Conservation (phyloP, 2,888 invertebrate species). For the Macroteleia sp. region DNA sequence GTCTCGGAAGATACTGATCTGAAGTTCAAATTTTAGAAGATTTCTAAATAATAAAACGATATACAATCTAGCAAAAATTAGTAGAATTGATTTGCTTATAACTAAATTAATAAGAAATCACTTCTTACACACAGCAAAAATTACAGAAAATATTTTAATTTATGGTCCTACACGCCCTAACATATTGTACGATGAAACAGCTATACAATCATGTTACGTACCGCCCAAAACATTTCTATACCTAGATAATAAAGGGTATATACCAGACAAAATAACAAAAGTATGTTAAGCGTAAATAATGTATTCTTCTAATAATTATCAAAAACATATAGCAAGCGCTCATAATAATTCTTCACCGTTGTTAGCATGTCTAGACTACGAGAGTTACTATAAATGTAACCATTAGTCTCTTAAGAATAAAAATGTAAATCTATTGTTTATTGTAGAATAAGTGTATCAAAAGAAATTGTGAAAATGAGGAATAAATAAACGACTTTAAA, state of each 20-base stretch:
- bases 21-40: not conserved
- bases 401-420: too few relatives aligned
- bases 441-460: too few relatives aligned
- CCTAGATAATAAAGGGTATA: slow-evolving; percentile 24
- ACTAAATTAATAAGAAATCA: slow-evolving; percentile 38
- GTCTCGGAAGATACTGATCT: slow-evolving; percentile 1
- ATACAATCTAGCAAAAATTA: not conserved
- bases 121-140: slow-evolving; percentile 9
- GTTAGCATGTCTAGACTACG: too few relatives aligned
- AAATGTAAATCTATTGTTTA: too few relatives aligned
- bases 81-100: not conserved
- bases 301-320: too few relatives aligned
- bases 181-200: slow-evolving; percentile 1
- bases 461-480: too few relatives aligned
- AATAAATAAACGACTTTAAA: too few relatives aligned
- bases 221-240: slow-evolving; percentile 47
- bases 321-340: too few relatives aligned
- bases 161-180: slow-evolving; percentile 19
- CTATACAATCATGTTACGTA: slow-evolving; percentile 12
- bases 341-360: too few relatives aligned
- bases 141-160: slow-evolving; percentile 36
- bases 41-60: slow-evolving; percentile 12
- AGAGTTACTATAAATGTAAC: too few relatives aligned
- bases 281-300: slow-evolving; percentile 10
- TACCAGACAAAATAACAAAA: slow-evolving; percentile 24